Percentiles rank a stretch among this genome's conserved stretches.
Evolutionary conservation across 2,797 vertebrate genomes (phyloP).

Genomic region (Aphelocoma californica): DNA sequence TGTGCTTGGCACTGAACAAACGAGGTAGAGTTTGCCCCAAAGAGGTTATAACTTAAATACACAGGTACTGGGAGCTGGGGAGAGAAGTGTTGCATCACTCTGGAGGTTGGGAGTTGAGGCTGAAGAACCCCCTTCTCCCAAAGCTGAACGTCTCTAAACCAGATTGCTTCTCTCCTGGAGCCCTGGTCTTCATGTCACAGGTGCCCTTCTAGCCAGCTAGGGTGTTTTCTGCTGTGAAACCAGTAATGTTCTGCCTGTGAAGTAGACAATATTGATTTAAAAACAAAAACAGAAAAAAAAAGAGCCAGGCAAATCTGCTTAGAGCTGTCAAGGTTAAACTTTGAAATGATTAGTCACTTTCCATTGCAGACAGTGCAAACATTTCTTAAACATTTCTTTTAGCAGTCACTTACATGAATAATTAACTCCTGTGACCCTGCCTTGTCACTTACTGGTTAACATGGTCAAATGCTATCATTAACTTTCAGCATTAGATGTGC

Average conservation of each 20-base stretch:
- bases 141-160: not conserved
- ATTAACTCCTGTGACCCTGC: constrained; percentile 61
- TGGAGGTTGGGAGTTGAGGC: not conserved
- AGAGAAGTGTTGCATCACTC: rapidly evolving
- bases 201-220: not conserved
- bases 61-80: not conserved
- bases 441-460: constrained; percentile 53
- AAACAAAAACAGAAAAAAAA: not conserved
- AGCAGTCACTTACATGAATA: constrained; percentile 47
- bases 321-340: constrained; percentile 51
- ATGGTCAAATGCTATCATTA: constrained; percentile 19
- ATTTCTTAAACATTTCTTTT: constrained; percentile 36
- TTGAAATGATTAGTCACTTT: constrained; percentile 35
- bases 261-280: constrained; percentile 32
- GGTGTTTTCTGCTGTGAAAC: not conserved
- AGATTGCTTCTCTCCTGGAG: not conserved
- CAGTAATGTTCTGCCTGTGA: not conserved
- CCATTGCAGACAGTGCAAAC: constrained; percentile 35
- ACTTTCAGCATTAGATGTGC: constrained; percentile 1
- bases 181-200: not conserved
- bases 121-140: not conserved
- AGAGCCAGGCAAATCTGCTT: constrained; percentile 24
- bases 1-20: not conserved
- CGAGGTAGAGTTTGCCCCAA: not conserved
- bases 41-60: not conserved